Conservation (phyloP, 1,140 invertebrate species). For the Mizuhopecten yessoensis region DNA sequence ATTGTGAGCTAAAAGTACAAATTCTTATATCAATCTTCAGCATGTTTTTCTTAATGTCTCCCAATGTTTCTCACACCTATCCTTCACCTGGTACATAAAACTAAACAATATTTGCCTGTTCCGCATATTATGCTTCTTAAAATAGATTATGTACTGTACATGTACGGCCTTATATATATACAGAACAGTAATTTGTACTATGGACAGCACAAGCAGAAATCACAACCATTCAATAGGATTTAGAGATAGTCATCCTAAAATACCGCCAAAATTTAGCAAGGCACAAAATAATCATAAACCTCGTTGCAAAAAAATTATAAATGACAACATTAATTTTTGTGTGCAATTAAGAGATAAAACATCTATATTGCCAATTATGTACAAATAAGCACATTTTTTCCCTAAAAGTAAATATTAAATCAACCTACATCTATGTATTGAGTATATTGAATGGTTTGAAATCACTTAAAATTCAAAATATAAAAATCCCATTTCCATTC, state of each 20-base stretch:
- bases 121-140: not conserved
- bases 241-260: conserved; percentile 18
- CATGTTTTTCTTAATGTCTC: not conserved
- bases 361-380: no score
- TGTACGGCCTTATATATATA: not conserved
- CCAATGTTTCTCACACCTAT: not conserved
- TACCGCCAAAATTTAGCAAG: not conserved
- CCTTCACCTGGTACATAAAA: not conserved
- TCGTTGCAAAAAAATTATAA: not conserved
- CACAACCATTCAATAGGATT: conserved; percentile 19
- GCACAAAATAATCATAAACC: conserved; percentile 30
- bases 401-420: no score
- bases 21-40: no score
- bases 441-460: no score
- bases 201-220: not conserved
- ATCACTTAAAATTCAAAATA: no score
- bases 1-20: not conserved
- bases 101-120: conserved; percentile 27
- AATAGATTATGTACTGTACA: not conserved
- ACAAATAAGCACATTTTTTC: no score
- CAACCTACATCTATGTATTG: no score
- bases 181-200: not conserved
- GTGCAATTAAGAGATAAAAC: not conserved
- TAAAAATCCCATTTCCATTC: no score
- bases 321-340: not conserved